Evolutionary conservation across 2,888 invertebrate species (phyloP).

Genomic region (Resseliella maxima): DNA sequence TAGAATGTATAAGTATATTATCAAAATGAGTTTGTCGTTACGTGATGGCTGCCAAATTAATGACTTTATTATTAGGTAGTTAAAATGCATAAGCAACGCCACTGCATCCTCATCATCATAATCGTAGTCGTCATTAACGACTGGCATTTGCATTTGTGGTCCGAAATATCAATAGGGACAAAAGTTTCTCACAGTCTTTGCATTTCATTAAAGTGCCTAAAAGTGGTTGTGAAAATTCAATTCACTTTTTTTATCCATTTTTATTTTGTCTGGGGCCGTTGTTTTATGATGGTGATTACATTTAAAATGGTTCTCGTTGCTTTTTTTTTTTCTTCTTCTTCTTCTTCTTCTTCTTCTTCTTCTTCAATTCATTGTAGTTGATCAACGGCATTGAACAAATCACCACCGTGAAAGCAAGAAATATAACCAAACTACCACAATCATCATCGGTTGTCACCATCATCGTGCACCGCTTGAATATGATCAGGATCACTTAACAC

Average conservation of each 20-base stretch:
- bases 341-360: too few relatives aligned
- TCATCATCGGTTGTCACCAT: not conserved
- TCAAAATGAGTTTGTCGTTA: slow-evolving; percentile 40
- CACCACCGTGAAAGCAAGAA: too few relatives aligned
- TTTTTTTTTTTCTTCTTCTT: too few relatives aligned
- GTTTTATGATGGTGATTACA: slow-evolving; percentile 24
- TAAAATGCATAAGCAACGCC: slow-evolving; percentile 50
- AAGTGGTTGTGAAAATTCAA: slow-evolving; percentile 45
- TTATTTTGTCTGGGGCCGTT: not conserved
- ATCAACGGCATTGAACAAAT: slow-evolving; percentile 29
- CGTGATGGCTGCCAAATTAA: slow-evolving; percentile 39
- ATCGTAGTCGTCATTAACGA: not conserved
- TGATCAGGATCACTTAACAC: slow-evolving; percentile 51
- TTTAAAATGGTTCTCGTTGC: slow-evolving; percentile 32
- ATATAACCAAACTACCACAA: too few relatives aligned
- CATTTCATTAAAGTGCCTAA: not conserved
- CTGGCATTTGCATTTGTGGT: not conserved
- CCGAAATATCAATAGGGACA: not conserved
- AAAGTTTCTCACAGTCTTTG: slow-evolving; percentile 37
- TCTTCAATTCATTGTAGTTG: slow-evolving; percentile 1
- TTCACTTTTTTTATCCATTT: not conserved
- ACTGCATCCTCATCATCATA: not conserved
- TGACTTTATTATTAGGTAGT: slow-evolving; percentile 49
- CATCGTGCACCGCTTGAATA: not conserved
- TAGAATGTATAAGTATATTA: not conserved